A percentile compares a stretch with the other conserved stretches of the same genome.
phyloP scores from a whole-genome alignment of 2,888 invertebrate species.

The Heteropelma amictum region DNA sequence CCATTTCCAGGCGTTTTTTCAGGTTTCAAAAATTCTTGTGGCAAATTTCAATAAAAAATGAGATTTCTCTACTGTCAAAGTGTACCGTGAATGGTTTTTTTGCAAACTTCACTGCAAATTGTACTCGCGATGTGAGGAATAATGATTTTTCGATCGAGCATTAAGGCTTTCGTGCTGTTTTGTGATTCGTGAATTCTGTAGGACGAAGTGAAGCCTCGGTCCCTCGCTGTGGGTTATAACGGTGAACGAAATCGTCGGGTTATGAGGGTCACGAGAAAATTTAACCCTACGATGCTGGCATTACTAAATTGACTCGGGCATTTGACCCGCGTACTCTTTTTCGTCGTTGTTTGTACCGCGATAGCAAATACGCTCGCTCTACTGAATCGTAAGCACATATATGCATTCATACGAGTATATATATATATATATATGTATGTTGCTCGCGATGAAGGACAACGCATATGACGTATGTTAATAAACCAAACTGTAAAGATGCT shows the following conservation, averaged over 20 bases:
- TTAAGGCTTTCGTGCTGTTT: slow-evolving; percentile 7
- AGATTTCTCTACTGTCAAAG: no score
- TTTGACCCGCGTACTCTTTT: slow-evolving; percentile 70
- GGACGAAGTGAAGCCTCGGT: slow-evolving; percentile 62
- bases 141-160: slow-evolving; percentile 27
- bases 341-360: slow-evolving; percentile 44
- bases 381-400: background rate
- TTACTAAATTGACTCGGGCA: slow-evolving; percentile 73
- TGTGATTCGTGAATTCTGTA: slow-evolving; percentile 52
- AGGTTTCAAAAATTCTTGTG: no score
- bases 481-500: background rate
- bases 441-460: no score
- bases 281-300: slow-evolving; percentile 69
- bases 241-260: slow-evolving; percentile 43
- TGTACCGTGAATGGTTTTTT: no score
- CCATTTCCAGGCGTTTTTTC: no score
- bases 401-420: slow-evolving; percentile 1
- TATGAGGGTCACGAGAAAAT: slow-evolving; percentile 68
- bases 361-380: slow-evolving; percentile 33
- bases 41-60: no score
- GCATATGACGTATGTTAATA: no score
- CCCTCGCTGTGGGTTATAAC: slow-evolving; percentile 62
- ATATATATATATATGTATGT: background rate
- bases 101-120: background rate
- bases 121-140: background rate